Conservation (phyloP, 1,140 invertebrate genomes). For the Eupristina koningsbergeri region DNA sequence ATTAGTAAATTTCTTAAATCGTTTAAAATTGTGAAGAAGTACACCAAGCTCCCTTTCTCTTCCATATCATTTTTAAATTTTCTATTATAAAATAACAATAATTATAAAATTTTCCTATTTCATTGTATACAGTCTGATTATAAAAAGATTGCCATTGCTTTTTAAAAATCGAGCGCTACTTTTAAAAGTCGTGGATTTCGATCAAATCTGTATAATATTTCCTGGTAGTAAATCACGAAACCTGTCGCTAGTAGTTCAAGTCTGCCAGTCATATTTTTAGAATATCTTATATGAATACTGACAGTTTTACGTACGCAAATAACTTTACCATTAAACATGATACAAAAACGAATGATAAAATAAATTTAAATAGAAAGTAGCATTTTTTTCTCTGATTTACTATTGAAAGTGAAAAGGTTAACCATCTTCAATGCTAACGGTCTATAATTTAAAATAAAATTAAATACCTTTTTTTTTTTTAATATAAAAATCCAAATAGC, state of each 20-base stretch:
- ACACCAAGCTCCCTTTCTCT: too few relatives aligned
- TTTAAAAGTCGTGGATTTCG: not conserved
- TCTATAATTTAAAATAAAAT: not conserved
- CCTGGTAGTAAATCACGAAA: conserved; percentile 8
- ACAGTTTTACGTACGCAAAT: not conserved
- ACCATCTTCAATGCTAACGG: not conserved
- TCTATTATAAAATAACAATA: not conserved
- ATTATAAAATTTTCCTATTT: conserved; percentile 16
- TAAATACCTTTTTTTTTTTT: too few relatives aligned
- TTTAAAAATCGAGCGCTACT: not conserved
- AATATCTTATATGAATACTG: not conserved
- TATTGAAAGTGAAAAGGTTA: not conserved
- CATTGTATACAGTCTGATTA: not conserved
- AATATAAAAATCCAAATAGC: too few relatives aligned
- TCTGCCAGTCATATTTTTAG: not conserved
- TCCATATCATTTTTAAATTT: too few relatives aligned
- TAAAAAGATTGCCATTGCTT: not conserved
- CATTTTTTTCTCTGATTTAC: not conserved
- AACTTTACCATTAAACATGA: not conserved
- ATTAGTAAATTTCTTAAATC: too few relatives aligned
- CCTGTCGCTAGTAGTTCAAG: not conserved
- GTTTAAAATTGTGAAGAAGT: too few relatives aligned
- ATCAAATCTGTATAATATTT: not conserved
- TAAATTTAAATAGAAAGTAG: conserved; percentile 15
- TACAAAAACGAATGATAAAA: not conserved